Percentiles rank a stretch among this genome's conserved stretches.
Conservation (phyloP, 2,113 vertebrate species). For the Amphiprion percula region DNA sequence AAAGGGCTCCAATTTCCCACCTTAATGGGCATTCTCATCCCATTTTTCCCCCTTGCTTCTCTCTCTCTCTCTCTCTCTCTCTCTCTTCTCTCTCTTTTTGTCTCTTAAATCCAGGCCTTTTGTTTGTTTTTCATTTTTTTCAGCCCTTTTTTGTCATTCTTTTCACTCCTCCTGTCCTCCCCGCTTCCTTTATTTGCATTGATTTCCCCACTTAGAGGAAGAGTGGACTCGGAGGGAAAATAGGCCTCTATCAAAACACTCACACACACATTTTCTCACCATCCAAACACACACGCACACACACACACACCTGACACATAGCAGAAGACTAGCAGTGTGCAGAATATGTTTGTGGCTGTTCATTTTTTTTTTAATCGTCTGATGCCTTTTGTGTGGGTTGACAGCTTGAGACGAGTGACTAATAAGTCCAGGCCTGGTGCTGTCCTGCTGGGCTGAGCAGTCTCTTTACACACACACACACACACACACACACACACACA, state of each 20-base stretch:
- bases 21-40: constrained; percentile 83
- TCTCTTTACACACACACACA: constrained; percentile 73
- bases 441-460: constrained; percentile 83
- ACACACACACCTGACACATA: constrained; percentile 74
- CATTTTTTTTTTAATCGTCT: constrained; percentile 84
- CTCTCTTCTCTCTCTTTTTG: constrained; percentile 33
- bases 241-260: constrained; percentile 73
- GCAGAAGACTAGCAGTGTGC: constrained; percentile 70
- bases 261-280: constrained; percentile 48
- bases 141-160: constrained; percentile 61
- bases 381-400: constrained; percentile 83
- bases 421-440: constrained; percentile 82
- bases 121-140: constrained; percentile 70
- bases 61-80: constrained; percentile 16
- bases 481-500: constrained; percentile 50
- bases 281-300: constrained; percentile 22
- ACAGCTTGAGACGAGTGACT: constrained; percentile 85
- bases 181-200: constrained; percentile 78
- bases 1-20: constrained; percentile 87
- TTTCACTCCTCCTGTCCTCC: constrained; percentile 64
- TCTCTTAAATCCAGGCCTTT: constrained; percentile 69
- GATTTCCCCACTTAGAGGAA: constrained; percentile 80
- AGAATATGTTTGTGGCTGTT: constrained; percentile 79
- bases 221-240: constrained; percentile 76
- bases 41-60: constrained; percentile 45